Base-by-base conservation (phyloP, 2,888 invertebrate species). In the Ennomos erosarius region DNA sequence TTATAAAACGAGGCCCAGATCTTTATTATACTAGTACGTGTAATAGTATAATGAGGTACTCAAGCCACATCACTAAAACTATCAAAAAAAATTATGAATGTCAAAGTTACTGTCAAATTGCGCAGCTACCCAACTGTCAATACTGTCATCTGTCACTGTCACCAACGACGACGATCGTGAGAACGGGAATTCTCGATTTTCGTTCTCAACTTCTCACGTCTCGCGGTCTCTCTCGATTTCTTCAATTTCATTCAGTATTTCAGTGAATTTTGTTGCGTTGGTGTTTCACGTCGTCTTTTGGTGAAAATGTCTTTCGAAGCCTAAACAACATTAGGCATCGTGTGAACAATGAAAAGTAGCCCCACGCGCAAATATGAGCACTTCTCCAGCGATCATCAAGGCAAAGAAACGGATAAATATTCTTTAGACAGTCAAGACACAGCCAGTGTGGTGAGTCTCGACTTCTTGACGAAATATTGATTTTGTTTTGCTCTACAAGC, bases 391-490 rank as follows among this genome's bases (percentile, higher is more conserved):
- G 92, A 92, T 72, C 86, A 87, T 59, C 88, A 86, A 74, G 86
- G 84, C 75, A 90, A 87, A 79, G 91, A 92, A 71, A 85, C 85
- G 71, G 91, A 93, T 77, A 92, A 92, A 75, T 87, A 90, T 78
- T 93, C 92, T 64, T 65, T 93, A 88, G 85, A 90, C 76, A 93
- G 92, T 73, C 91, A 92, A 77, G 92, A 93, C 78, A 93, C 92
- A 57, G 92, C 92, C 48, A 93, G 92, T 87, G 81, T 93, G 89
- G 92, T 92, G 70, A 87, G 92, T 85, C 64, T 82, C 78, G 72
- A 78, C 57, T 85, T 55, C 64, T 82, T 78, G 72, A 78, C 57
- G 51, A 65, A 55, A 62, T 68, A 68, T 68, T 64, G 68, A 68
- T 68, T 68, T 68, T 62, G 60, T 68, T 68, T 65, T 64, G 62